Conservation (phyloP, 2,888 invertebrate species). For the Parnassius mnemosyne region DNA sequence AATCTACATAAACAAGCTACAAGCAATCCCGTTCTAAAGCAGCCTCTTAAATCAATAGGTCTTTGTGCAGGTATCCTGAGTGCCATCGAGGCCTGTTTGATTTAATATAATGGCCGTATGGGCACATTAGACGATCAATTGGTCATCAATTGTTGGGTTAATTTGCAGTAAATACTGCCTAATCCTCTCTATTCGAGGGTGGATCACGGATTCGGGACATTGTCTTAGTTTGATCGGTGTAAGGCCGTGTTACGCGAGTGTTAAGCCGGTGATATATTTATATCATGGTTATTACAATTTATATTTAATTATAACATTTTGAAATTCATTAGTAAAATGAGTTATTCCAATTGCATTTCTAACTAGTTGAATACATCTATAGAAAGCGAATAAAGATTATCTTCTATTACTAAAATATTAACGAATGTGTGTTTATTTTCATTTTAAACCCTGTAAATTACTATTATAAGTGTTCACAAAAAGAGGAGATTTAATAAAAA, state of each 20-base stretch:
- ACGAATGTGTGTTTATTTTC: too few relatives aligned
- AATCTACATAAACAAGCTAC: slow-evolving; percentile 52
- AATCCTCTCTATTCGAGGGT: slow-evolving; percentile 50
- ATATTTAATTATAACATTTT: slow-evolving; percentile 6
- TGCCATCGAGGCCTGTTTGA: slow-evolving; percentile 56
- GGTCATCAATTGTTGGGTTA: slow-evolving; percentile 72
- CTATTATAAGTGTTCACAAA: too few relatives aligned
- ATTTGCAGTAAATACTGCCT: slow-evolving; percentile 71
- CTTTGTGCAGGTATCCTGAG: slow-evolving; percentile 67
- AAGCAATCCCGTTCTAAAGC: slow-evolving; percentile 37
- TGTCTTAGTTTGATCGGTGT: slow-evolving; percentile 23
- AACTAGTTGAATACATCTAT: too few relatives aligned
- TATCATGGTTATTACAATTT: background rate
- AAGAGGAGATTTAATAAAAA: too few relatives aligned
- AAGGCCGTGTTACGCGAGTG: slow-evolving; percentile 9
- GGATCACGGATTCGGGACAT: slow-evolving; percentile 40
- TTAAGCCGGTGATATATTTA: slow-evolving; percentile 6
- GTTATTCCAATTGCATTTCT: background rate
- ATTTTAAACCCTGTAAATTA: too few relatives aligned
- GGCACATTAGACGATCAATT: slow-evolving; percentile 75
- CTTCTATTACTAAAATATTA: too few relatives aligned
- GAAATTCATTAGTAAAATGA: background rate
- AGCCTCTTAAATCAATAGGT: slow-evolving; percentile 69
- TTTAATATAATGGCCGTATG: slow-evolving; percentile 74
- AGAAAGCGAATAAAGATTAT: too few relatives aligned